Evolutionary conservation across 2,888 invertebrate genomes (phyloP).

Genomic region (Keiferia lycopersicella): DNA sequence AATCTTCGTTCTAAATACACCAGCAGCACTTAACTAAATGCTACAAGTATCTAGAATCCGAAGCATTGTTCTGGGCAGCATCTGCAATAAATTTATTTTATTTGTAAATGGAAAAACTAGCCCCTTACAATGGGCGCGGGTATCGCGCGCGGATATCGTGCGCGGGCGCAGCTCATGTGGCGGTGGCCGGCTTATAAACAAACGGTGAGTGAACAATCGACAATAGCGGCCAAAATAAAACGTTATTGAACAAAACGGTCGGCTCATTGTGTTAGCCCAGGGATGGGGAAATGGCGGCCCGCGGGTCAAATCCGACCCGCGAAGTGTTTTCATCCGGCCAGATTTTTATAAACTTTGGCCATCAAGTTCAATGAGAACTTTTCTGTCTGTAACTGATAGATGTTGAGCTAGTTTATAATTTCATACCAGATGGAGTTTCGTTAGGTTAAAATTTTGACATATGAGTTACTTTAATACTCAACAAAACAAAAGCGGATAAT

Average conservation of each 20-base stretch:
- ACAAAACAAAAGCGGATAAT: too few relatives aligned
- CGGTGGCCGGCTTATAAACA: constrained; percentile 10
- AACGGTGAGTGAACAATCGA: constrained; percentile 54
- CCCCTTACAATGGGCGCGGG: constrained; percentile 18
- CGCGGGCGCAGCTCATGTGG: neutral
- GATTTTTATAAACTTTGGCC: too few relatives aligned
- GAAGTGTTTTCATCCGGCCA: too few relatives aligned
- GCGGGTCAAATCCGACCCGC: too few relatives aligned
- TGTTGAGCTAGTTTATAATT: too few relatives aligned
- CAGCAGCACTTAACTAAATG: neutral
- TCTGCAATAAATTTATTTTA: constrained; percentile 14
- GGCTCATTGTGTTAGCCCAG: constrained; percentile 45
- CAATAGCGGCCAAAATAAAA: constrained; percentile 51
- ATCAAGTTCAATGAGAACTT: too few relatives aligned
- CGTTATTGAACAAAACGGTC: constrained; percentile 35
- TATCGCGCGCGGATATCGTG: constrained; percentile 22
- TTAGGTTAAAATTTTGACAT: too few relatives aligned
- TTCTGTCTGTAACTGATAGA: too few relatives aligned
- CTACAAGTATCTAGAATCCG: constrained; percentile 6
- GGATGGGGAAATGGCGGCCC: too few relatives aligned
- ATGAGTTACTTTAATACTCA: too few relatives aligned
- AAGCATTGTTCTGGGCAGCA: neutral
- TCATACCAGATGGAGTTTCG: too few relatives aligned
- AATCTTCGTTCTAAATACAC: too few relatives aligned
- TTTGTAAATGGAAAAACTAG: constrained; percentile 16